These are phyloP conservation scores for Eristalinus sepulchralis DNA, from an alignment of 2,888 invertebrate genomes.

Conservation along the genomic window DNA sequence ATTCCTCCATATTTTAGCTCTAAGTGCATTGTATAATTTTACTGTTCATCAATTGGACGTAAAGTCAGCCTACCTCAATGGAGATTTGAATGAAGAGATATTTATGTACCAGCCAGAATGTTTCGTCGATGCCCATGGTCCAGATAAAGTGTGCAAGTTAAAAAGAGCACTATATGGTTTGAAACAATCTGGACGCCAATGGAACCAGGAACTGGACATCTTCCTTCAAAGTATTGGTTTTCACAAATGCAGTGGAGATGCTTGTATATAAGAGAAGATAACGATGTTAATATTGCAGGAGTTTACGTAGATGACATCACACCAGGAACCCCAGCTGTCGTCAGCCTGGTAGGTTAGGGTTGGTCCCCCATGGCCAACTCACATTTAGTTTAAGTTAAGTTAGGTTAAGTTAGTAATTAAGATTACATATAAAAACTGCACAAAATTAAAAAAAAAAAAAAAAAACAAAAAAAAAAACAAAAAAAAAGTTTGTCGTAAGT, in stretches of 20 bases:
- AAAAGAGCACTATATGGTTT: slow-evolving; percentile 42
- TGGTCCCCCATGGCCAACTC: too few species aligned
- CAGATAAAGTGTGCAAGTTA: slow-evolving; percentile 22
- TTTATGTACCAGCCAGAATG: slow-evolving; percentile 20
- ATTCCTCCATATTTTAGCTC: slow-evolving; percentile 47
- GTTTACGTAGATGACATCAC: too few species aligned
- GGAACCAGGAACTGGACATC: slow-evolving; percentile 28
- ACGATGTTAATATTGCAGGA: too few species aligned
- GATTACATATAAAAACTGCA: too few species aligned
- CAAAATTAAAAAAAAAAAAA: too few species aligned
- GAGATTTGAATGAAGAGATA: slow-evolving; percentile 12
- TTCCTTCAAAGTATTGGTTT: slow-evolving; percentile 35
- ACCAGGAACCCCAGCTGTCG: too few species aligned
- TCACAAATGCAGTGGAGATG: slow-evolving; percentile 18
- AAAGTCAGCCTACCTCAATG: slow-evolving; percentile 35
- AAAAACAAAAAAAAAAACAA: too few species aligned
- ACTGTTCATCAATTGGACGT: slow-evolving; percentile 48
- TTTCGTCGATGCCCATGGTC: neutral
- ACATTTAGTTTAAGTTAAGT: too few species aligned
- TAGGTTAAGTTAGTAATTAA: too few species aligned
- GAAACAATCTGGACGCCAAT: slow-evolving; percentile 41
- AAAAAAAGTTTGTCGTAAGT: too few species aligned
- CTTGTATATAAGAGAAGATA: too few species aligned
- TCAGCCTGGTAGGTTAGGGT: too few species aligned
- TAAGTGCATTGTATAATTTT: slow-evolving; percentile 27